Conservation (phyloP, 2,888 invertebrate genomes). For the Hololepta plana region DNA sequence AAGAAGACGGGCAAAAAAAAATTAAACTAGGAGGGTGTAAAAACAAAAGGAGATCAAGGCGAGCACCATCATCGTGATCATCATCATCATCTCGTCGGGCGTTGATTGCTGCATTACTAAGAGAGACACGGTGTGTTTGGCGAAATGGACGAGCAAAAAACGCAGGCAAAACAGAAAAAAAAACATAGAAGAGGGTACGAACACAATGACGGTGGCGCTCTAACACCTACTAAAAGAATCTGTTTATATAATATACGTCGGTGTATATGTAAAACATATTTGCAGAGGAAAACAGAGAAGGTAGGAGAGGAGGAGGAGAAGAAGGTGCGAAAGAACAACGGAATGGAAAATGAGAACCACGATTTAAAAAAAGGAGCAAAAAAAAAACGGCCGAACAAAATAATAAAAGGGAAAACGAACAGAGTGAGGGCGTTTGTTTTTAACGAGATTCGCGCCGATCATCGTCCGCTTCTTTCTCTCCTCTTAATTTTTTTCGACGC, state of each 20-base stretch:
- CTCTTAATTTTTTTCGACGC: no score
- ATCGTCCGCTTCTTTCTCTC: conserved; percentile 18
- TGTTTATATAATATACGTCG: not conserved
- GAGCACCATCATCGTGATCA: conserved; percentile 11
- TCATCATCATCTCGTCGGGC: conserved; percentile 16
- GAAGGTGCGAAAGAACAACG: conserved; percentile 15
- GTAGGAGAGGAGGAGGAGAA: conserved; percentile 3
- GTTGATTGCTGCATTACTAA: conserved; percentile 24
- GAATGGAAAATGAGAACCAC: conserved; percentile 1
- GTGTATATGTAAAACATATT: not conserved
- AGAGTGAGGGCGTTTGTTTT: conserved; percentile 28
- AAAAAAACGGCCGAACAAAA: conserved; percentile 23
- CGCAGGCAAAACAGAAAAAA: no score
- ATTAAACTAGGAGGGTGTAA: conserved; percentile 20
- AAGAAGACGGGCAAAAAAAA: conserved; percentile 15
- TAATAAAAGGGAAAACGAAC: no score
- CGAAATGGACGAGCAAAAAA: no score
- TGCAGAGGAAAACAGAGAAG: conserved; percentile 1
- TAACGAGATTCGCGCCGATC: conserved; percentile 27
- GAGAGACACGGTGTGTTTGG: conserved; percentile 13
- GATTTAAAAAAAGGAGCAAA: conserved; percentile 18
- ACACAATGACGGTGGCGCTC: conserved; percentile 13
- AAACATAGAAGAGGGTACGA: conserved; percentile 11
- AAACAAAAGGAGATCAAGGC: conserved; percentile 21
- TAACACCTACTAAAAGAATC: conserved; percentile 5